phyloP scores from a whole-genome alignment of 1,140 invertebrate species.

The Tenebrio molitor region DNA sequence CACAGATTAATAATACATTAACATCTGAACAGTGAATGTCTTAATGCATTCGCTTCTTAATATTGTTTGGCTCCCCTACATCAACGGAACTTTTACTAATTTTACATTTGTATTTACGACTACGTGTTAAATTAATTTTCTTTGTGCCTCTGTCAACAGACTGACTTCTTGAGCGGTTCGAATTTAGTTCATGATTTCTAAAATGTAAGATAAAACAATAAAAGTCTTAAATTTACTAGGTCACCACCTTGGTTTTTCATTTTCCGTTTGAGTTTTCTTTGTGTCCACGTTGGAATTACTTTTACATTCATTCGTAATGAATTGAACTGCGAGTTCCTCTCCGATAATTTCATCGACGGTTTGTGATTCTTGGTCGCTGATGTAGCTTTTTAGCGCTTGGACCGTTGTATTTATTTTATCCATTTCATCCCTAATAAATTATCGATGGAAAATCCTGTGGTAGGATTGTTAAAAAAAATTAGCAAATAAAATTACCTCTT shows the following conservation, averaged over 20 bases:
- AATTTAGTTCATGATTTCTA: neutral
- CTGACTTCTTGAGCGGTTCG: neutral
- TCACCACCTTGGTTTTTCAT: neutral
- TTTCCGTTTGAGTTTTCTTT: too few relatives aligned
- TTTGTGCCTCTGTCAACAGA: neutral
- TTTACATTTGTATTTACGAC: neutral
- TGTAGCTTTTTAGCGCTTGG: neutral
- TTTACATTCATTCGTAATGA: neutral
- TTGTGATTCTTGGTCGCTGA: neutral
- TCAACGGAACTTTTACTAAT: conserved; percentile 1
- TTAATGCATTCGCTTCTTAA: too few relatives aligned
- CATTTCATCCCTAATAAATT: conserved; percentile 50
- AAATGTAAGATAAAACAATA: neutral
- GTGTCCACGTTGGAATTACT: too few relatives aligned
- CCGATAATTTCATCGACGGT: neutral
- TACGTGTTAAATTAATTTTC: neutral
- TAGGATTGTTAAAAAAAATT: neutral
- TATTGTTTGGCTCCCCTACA: too few relatives aligned
- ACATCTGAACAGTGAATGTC: too few relatives aligned
- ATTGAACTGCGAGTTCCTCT: too few relatives aligned
- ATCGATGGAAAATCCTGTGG: neutral
- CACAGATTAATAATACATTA: too few relatives aligned
- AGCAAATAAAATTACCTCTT: too few relatives aligned
- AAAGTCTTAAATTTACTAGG: neutral
- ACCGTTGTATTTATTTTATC: conserved; percentile 53